Evolutionary conservation across 1,140 invertebrate species (phyloP), one percentile per base, ranked within the genome.

Genomic region (Orussus abietinus): DNA sequence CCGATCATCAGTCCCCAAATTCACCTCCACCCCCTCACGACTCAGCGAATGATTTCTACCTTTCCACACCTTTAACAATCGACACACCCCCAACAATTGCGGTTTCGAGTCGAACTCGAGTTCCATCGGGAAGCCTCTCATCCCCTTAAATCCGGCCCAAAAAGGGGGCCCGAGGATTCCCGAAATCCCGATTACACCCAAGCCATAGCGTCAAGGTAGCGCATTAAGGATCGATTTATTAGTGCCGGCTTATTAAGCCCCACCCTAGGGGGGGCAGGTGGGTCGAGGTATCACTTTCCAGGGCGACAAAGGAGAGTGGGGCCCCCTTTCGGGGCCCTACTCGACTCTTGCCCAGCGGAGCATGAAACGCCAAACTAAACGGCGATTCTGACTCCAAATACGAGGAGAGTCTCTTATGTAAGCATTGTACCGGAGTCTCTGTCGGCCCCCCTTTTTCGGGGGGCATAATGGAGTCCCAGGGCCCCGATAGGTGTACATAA

Each of bases 361-460:
- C 69, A 59, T 72, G 62, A 72, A 74, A 74, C 71, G 68, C 61
- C 58, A 66, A 68, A 63, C 69, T 73, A 73, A 73, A 73, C 66
- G 70, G 60, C 64, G 53, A 53, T 56, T 62, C 55, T 58, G 55
- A 47, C 45, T 54, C 58, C 57, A 59, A 66, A 65, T 68, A 17
- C 11, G 29, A 29, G 11, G 18, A 31, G 38, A 21, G 28, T 20
- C 25, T 21, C 12, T 40, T 30, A 21, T 17, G 19, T 31, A 10
- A 14, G 26, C 20, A 36, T 15, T 6, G 12, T 33, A 10, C 3
- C 3, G 20, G 3, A 20, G 14, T 34, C 3, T 34, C 32, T 34
- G 32, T 34, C 34, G 14, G n/a, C 34, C 20, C 20, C 44, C 30
- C 46, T 35, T 38, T 34, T 25, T 43, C 11, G 18, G 26, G 62